Evolutionary conservation across 2,888 invertebrate genomes (phyloP), one percentile per base, ranked within the genome.

Genomic region (Melieria crassipennis): DNA sequence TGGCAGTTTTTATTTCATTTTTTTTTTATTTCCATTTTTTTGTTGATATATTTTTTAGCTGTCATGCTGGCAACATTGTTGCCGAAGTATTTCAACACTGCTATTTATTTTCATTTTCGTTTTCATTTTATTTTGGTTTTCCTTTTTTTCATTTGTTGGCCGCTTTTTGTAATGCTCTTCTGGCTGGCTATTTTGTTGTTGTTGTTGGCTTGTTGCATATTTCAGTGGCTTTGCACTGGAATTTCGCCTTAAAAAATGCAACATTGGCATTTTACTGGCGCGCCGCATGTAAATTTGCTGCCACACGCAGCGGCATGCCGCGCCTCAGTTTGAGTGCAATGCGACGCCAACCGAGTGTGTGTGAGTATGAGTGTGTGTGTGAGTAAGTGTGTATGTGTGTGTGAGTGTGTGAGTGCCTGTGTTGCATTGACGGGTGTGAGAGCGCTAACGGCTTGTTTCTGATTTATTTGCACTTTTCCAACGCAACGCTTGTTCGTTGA

Each of bases 201-300:
- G 10, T 57, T 57, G n/a, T 57, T 5, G 13, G 9, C 52, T 45
- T 62, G 63, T 66, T 70, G 60, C 65, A 73, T 70, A 68, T 65
- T 68, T 65, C 64, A 65, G 69, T 68, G 73, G 73, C 69, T 70
- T 65, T 50, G 68, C 68, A 70, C 30, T 30, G 58, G 67, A 67
- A 71, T 71, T 63, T 61, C 30, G 48, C 57, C 67, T 67, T 62
- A 68, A 71, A 65, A 71, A 68, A 65, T 72, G 73, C 73, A 70
- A 70, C 67, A 63, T 16, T 65, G 61, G 69, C 72, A 72, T 69
- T 61, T 70, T 65, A 45, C 58, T 45, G 45, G 45, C 10, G 4
- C 4, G 61, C 48, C n/a, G 62, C 13, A 63, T 63, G 62, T 48
- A 48, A 63, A 48, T 61, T 61, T 43, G 30, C 30, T 30, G 30